These are phyloP conservation scores for Alcedo atthis DNA, from an alignment of 2,797 vertebrate genomes.

Conservation along the genomic window DNA sequence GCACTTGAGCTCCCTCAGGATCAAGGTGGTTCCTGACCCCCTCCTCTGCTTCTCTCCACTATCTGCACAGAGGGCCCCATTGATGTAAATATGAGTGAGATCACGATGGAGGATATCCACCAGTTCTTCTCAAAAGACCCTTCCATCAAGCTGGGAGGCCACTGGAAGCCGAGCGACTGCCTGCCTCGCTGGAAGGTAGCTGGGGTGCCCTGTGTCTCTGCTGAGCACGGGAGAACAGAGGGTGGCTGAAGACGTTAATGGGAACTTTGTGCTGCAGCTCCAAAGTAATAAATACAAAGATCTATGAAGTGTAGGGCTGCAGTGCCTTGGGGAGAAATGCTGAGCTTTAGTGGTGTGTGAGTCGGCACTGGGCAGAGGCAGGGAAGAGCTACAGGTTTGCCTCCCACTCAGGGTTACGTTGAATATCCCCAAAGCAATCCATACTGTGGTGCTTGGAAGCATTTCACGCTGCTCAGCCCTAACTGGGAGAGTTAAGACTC, in stretches of 20 bases:
- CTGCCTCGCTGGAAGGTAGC: constrained; percentile 93
- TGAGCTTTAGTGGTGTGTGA: not conserved
- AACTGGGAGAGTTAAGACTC: accelerated
- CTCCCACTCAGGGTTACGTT: accelerated
- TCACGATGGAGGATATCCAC: constrained; percentile 88
- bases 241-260: accelerated
- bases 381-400: not conserved
- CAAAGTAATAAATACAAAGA: not conserved
- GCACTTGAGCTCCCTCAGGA: not conserved
- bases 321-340: not conserved
- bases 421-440: not conserved
- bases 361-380: not conserved
- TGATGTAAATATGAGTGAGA: constrained; percentile 93
- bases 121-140: constrained; percentile 82
- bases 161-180: constrained; percentile 94
- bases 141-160: constrained; percentile 84
- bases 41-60: not conserved
- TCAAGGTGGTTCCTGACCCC: not conserved
- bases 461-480: not conserved
- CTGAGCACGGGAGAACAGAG: accelerated
- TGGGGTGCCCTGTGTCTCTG: not conserved
- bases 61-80: constrained; percentile 85
- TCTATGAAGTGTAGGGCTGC: not conserved
- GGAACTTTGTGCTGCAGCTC: not conserved
- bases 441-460: not conserved